Conservation (phyloP, 2,113 vertebrate species). For the Hemicordylus capensis region DNA sequence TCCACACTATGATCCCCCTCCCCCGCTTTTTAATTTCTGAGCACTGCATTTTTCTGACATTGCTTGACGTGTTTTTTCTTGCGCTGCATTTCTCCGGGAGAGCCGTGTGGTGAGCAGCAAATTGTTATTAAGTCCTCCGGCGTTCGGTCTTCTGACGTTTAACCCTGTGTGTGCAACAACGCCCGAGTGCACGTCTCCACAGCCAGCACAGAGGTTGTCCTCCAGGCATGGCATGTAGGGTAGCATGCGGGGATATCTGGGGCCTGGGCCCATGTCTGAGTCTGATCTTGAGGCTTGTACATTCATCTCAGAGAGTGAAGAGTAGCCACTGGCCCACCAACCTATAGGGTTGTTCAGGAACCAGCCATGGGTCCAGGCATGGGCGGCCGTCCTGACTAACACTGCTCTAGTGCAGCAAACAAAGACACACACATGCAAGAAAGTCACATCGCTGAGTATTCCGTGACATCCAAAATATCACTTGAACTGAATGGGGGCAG, state of each 20-base stretch:
- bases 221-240: not conserved
- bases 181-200: not conserved
- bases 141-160: not conserved
- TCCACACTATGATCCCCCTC: not conserved
- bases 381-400: no score
- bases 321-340: not conserved
- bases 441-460: no score
- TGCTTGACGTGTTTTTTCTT: slow-evolving; percentile 24
- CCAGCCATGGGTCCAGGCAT: not conserved
- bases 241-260: no score
- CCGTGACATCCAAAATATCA: no score
- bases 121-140: not conserved
- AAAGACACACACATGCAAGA: no score
- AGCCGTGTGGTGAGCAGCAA: not conserved
- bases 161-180: not conserved
- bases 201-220: not conserved
- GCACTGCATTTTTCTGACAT: slow-evolving; percentile 7
- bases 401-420: no score
- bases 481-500: no score
- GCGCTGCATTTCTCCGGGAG: not conserved
- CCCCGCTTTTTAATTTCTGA: not conserved
- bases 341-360: not conserved
- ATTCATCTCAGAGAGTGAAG: not conserved
- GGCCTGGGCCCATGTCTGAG: not conserved
- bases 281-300: not conserved